Evolutionary conservation across 2,888 invertebrate genomes (phyloP).

Genomic region (Melieria crassipennis): DNA sequence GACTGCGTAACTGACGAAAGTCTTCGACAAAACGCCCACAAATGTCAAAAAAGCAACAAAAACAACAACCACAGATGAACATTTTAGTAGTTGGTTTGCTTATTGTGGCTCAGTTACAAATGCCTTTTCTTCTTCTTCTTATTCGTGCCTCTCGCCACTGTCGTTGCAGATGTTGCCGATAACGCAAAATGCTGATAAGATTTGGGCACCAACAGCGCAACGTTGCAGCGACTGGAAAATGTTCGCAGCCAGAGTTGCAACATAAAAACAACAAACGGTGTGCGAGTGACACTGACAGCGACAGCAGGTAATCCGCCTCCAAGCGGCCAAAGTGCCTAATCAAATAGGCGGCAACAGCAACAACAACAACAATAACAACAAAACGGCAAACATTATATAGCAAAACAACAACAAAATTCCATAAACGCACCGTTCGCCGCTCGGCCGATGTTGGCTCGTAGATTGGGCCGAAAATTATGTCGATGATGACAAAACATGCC

Average conservation of each 20-base stretch:
- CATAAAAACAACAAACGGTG: no score
- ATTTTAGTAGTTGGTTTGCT: neutral
- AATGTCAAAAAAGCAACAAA: neutral
- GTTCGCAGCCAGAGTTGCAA: no score
- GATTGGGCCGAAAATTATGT: conserved; percentile 45
- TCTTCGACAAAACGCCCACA: neutral
- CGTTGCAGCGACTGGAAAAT: no score
- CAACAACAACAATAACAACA: neutral
- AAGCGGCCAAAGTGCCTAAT: neutral
- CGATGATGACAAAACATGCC: conserved; percentile 51
- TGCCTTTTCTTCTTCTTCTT: no score
- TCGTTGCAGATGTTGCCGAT: neutral
- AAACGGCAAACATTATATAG: neutral
- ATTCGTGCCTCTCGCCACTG: no score
- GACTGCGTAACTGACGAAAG: neutral
- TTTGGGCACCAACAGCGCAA: neutral
- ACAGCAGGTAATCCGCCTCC: neutral
- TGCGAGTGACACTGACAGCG: neutral
- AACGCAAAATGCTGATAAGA: conserved; percentile 15
- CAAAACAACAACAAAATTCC: conserved; percentile 3
- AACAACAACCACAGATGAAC: conserved; percentile 11
- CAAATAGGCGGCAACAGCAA: neutral
- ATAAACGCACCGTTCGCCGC: conserved; percentile 6
- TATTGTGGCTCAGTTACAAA: no score
- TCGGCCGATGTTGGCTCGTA: conserved; percentile 18